Base-by-base conservation (phyloP, 2,113 vertebrate species). In the Chaetodon auriga region DNA sequence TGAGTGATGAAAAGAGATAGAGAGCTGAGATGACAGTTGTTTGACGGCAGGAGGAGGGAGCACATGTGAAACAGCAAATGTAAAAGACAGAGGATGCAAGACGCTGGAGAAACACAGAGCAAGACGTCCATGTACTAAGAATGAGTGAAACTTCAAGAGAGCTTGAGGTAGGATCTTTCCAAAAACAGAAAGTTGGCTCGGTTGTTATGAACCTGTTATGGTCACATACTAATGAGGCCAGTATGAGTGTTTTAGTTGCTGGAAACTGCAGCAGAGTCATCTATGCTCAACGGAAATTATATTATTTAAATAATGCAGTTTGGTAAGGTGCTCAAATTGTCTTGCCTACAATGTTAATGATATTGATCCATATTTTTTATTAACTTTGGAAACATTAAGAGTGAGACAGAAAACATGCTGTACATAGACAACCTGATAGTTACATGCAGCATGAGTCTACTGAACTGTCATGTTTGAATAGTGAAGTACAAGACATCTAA, bases 1-100 rank as follows among this genome's bases (percentile, higher is more conserved):
- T 81, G 86, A 83, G 91, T 92, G 92, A 95, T 90, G 87, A 71
- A 75, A 65, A 80, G 69, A 93, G 95, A 95, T 93, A 93, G 87
- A 75, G 75, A 84, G 80, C 77, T 62, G 85, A 84, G 90, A 75
- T 90, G 88, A 94, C 87, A 87, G 86, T 78, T 86, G 77, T 79
- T 65, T 92, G 90, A 93, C 68, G 68, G 80, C 61, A 77, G 83
- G 76, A 80, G 75, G 55, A 35, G 79, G 80, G 2, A 60, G 19
- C 73, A 86, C 78, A 43, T 13, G 73, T 70, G 45, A 81, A 18
- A 86, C 74, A 19, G 21, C 23, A 63, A 25, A 65, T 21, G 48
- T 65, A 58, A 75, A 82, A 71, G 51, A 78, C 41, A 72, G 75
- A 78, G 76, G 79, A 89, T 82, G 80, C 70, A 80, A 72, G 61